phyloP scores from a whole-genome alignment of 1,140 invertebrate species.

The Drosophila sp. region DNA sequence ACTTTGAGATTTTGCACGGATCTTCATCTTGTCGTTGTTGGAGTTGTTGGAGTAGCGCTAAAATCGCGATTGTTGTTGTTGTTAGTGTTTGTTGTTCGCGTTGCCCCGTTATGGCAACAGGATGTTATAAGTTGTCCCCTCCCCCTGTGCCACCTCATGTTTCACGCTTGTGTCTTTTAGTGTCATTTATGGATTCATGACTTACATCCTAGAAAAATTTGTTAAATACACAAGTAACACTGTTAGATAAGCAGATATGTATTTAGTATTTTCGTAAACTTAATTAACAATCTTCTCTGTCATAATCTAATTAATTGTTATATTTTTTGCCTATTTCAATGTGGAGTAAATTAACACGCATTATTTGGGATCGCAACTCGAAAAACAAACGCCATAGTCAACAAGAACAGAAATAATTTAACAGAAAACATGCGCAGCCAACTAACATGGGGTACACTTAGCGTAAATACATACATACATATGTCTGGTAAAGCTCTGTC shows the following conservation, averaged over 20 bases:
- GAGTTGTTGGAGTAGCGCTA: constrained; percentile 1
- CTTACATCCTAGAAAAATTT: background rate
- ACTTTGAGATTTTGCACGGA: constrained; percentile 34
- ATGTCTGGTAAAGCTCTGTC: constrained; percentile 7
- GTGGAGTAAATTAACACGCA: too few species aligned
- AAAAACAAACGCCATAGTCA: background rate
- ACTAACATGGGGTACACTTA: background rate
- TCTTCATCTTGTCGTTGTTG: constrained; percentile 11
- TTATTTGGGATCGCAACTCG: too few species aligned
- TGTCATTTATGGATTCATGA: background rate
- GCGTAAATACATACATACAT: background rate
- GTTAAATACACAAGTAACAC: constrained; percentile 1
- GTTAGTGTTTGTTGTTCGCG: constrained; percentile 26
- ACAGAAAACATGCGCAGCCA: background rate
- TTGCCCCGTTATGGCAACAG: constrained; percentile 63
- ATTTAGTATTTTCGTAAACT: background rate
- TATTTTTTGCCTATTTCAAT: too few species aligned
- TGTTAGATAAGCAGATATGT: constrained; percentile 5
- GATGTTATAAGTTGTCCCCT: constrained; percentile 38
- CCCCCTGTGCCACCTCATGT: background rate
- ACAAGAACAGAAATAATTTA: background rate
- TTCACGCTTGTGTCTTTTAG: background rate
- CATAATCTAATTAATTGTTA: too few species aligned
- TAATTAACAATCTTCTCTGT: too few species aligned
- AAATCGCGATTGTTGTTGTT: constrained; percentile 11